phyloP scores from a whole-genome alignment of 2,113 vertebrate species.

The Empidonax alnorum region DNA sequence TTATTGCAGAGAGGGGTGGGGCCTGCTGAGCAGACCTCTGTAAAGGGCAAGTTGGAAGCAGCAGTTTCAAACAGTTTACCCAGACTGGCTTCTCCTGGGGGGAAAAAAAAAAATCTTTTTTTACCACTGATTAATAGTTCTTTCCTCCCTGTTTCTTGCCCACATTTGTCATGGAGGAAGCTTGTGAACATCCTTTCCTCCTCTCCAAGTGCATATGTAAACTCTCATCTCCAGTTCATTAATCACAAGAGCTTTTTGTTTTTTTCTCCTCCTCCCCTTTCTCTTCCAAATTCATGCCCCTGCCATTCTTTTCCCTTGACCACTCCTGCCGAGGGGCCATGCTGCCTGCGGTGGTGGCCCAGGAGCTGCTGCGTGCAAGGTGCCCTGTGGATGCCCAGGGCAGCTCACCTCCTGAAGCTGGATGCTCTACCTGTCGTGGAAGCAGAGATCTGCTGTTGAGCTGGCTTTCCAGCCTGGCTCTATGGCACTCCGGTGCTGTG shows the following conservation, averaged over 20 bases:
- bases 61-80: neutral
- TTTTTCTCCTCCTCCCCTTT: neutral
- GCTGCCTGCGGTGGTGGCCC: accelerated
- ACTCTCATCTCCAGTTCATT: constrained; percentile 11
- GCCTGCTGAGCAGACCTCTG: neutral
- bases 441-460: neutral
- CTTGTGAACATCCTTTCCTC: constrained; percentile 15
- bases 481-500: neutral
- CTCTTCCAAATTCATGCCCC: neutral
- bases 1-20: neutral
- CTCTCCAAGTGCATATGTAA: constrained; percentile 18
- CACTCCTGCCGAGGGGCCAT: accelerated
- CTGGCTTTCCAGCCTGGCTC: neutral
- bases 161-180: constrained; percentile 19
- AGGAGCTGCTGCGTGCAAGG: neutral
- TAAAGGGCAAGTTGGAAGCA: neutral
- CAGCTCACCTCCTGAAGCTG: neutral
- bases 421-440: accelerated
- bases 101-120: neutral
- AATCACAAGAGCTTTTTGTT: neutral
- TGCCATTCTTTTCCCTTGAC: neutral
- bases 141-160: neutral
- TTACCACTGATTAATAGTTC: constrained; percentile 31
- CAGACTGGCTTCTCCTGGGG: neutral
- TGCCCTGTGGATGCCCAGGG: neutral